These are phyloP conservation scores for Nymphalis polychloros DNA, from an alignment of 2,888 invertebrate species.

Conservation along the genomic window DNA sequence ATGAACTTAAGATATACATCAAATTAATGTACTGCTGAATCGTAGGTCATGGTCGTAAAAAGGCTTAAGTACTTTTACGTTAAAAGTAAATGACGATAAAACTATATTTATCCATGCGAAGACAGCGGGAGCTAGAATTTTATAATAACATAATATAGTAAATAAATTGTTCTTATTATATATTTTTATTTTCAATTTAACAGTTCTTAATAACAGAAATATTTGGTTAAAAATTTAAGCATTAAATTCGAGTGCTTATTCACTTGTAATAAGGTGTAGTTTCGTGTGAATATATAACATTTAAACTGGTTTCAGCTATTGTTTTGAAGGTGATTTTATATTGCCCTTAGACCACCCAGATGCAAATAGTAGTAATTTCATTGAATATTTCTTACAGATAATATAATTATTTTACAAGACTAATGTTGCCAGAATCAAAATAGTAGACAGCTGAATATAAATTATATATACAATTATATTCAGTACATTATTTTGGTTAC, in stretches of 20 bases:
- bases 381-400: neutral
- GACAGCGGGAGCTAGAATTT: too few relatives aligned
- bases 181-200: neutral
- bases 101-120: too few relatives aligned
- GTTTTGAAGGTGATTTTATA: constrained; percentile 20
- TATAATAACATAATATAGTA: too few relatives aligned
- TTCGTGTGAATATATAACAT: neutral
- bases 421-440: neutral
- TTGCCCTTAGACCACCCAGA: constrained; percentile 18
- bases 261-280: neutral
- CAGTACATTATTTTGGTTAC: too few relatives aligned
- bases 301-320: constrained; percentile 22
- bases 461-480: too few relatives aligned
- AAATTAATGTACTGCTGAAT: too few relatives aligned
- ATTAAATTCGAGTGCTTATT: neutral
- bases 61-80: too few relatives aligned
- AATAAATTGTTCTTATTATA: too few relatives aligned
- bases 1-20: too few relatives aligned
- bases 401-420: neutral
- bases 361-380: neutral
- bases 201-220: neutral
- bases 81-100: too few relatives aligned
- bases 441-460: too few relatives aligned
- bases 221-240: neutral
- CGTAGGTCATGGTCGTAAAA: too few relatives aligned